Evolutionary conservation across 2,113 vertebrate genomes (phyloP), one percentile per base, ranked within the genome.

Genomic region (Phocoena sinus): DNA sequence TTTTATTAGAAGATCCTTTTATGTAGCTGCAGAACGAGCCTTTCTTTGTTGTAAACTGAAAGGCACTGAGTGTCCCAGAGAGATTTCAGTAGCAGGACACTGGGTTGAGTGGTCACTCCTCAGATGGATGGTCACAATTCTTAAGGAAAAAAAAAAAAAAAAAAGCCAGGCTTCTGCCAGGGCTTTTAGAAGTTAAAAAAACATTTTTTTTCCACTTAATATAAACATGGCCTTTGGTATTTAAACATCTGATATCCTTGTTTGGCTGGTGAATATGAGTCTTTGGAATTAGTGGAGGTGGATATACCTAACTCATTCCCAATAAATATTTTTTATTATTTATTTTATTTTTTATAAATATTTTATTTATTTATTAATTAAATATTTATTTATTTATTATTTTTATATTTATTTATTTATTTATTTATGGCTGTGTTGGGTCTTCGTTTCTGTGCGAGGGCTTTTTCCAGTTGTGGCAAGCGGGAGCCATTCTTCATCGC

Each of bases 1-100:
- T 94, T 97, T 92, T 92, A 97, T 96, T 92, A 94, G 93, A 90
- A 90, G 63, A 93, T 95, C n/a, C 86, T 97, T 98, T 98, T 88
- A 89, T 95, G 82, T 76, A 81, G 93, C 68, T 90, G 25, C 26
- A 96, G 74, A 93, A 92, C n/a, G 86, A 90, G 71, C 2, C 60
- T 96, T 93, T 91, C 85, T 97, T 97, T 97, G 87, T 97, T 96
- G 95, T 93, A 95, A 97, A 86, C 92, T 74, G 77, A 90, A 96
- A 96, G 92, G 67, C 3, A n/a, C 70, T 73, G 67, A 97, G 70
- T 96, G 83, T 83, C 91, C 94, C 94, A 88, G 94, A 96, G 96
- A 94, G 96, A 94, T 97, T 95, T 95, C 76, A 96, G 76, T 58
- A 87, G 90, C 67, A 73, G 94, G 91, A 65, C 85, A 84, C 74